Conservation (phyloP, 2,797 vertebrate genomes). For the Hemibagrus guttatus region DNA sequence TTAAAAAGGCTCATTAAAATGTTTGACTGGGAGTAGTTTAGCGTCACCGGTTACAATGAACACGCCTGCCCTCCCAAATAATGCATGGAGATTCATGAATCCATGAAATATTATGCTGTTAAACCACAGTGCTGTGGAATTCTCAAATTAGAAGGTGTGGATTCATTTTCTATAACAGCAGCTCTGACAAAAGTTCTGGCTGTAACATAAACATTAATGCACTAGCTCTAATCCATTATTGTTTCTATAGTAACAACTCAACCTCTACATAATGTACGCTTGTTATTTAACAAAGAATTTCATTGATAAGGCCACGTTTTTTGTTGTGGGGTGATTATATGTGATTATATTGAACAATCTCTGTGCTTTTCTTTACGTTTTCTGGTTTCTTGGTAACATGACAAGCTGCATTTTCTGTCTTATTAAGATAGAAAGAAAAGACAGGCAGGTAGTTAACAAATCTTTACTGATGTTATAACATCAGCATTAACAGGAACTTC, state of each 20-base stretch:
- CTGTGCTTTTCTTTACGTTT: not conserved
- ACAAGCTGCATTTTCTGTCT: not conserved
- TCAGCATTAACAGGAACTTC: not conserved
- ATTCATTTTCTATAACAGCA: not conserved
- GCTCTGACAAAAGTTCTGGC: not conserved
- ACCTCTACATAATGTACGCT: not conserved
- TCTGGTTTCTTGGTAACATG: not conserved
- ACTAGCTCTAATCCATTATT: not conserved
- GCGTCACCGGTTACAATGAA: constrained; percentile 27
- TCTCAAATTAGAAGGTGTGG: not conserved
- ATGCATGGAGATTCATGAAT: not conserved
- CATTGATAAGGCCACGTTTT: not conserved
- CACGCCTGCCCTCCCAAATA: constrained; percentile 15
- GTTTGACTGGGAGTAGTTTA: constrained; percentile 36
- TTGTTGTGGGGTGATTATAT: too few relatives aligned
- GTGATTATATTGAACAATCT: not conserved
- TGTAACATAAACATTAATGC: not conserved
- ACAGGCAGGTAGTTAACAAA: not conserved
- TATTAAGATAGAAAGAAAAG: not conserved
- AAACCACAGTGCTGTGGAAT: not conserved
- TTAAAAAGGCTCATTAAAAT: constrained; percentile 58
- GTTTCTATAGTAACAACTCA: constrained; percentile 1
- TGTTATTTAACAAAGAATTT: not conserved
- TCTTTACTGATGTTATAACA: not conserved
- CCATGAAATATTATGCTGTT: not conserved